Evolutionary conservation across 2,888 invertebrate species (phyloP).

Genomic region (Petrophora chlorosata): DNA sequence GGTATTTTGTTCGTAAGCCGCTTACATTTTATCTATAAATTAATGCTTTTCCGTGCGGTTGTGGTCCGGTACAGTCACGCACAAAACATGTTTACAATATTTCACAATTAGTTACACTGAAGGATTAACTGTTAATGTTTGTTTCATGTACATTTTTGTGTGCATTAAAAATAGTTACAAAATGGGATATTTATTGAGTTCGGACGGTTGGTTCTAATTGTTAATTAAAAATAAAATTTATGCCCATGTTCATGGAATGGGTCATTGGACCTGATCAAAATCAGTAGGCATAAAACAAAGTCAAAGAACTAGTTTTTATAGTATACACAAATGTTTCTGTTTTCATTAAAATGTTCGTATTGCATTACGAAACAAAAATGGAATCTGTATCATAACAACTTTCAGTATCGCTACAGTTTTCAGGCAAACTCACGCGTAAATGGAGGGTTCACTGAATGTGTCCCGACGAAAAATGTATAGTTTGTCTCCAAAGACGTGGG

Average conservation of each 20-base stretch:
- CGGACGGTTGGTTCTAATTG: neutral
- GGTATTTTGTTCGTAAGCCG: conserved; percentile 39
- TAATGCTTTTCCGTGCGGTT: conserved; percentile 27
- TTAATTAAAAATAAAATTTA: too few species aligned
- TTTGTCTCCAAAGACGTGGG: conserved; percentile 19
- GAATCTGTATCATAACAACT: neutral
- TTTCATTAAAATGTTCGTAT: too few species aligned
- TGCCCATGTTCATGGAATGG: too few species aligned
- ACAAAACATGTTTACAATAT: conserved; percentile 18
- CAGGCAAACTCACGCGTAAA: conserved; percentile 1
- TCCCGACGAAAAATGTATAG: conserved; percentile 25
- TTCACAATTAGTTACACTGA: conserved; percentile 18
- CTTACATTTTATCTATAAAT: conserved; percentile 42
- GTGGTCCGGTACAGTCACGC: conserved; percentile 12
- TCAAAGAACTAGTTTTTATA: too few species aligned
- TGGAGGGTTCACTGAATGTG: conserved; percentile 5
- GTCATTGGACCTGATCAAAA: too few species aligned
- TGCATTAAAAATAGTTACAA: neutral
- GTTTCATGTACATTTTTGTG: conserved; percentile 7
- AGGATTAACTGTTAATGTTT: conserved; percentile 7
- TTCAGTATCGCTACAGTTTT: neutral
- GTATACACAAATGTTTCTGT: too few species aligned
- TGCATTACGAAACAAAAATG: too few species aligned
- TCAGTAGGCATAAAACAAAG: too few species aligned
- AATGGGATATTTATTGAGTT: neutral